Percentiles rank a stretch among this genome's conserved stretches.
Conservation (phyloP, 1,140 invertebrate species). For the Bombus soroeensis region DNA sequence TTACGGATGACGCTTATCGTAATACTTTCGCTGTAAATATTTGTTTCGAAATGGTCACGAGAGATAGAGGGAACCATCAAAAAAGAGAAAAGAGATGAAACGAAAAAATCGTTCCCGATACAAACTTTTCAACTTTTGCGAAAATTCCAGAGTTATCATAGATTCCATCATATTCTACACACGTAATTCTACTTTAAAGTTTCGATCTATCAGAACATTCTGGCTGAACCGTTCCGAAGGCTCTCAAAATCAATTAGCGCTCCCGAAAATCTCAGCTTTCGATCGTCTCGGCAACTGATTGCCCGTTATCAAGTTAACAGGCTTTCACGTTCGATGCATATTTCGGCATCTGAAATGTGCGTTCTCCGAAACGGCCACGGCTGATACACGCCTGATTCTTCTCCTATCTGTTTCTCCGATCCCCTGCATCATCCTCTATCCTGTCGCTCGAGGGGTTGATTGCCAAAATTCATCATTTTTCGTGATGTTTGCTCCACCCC, state of each 20-base stretch:
- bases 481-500: slow-evolving; percentile 1
- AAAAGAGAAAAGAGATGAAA: neutral
- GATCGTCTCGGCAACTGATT: neutral
- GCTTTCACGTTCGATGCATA: neutral
- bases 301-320: neutral
- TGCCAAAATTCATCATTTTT: slow-evolving; percentile 51
- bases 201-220: neutral
- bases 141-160: neutral
- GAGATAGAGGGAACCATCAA: neutral
- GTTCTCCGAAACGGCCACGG: neutral
- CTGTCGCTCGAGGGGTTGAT: slow-evolving; percentile 4
- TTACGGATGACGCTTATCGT: too few relatives aligned
- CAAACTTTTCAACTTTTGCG: neutral
- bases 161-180: neutral
- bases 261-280: neutral
- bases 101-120: neutral
- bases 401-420: neutral
- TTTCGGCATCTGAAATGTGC: neutral
- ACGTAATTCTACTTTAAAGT: neutral
- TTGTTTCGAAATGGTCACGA: neutral
- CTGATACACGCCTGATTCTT: neutral
- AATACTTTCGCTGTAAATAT: neutral
- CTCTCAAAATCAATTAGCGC: neutral
- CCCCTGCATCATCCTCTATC: neutral
- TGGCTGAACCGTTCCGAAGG: neutral